Base-by-base conservation (phyloP, 2,797 vertebrate genomes). In the Microctenopoma lineatum region DNA sequence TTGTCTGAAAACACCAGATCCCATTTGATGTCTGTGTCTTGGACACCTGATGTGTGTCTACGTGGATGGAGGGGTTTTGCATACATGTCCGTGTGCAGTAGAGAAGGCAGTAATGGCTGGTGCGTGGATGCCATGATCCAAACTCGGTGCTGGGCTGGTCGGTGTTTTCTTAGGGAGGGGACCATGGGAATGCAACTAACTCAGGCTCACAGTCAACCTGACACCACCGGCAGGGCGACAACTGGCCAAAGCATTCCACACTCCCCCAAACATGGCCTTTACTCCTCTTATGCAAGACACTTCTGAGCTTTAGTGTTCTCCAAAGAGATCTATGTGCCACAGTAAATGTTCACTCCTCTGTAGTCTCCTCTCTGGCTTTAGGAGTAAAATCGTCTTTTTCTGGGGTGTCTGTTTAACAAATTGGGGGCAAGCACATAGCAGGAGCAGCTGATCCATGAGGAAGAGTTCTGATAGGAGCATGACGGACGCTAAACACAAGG, bases 401-500 rank as follows among this genome's bases (percentile, higher is more conserved):
- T 29, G 21, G 39, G 45, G 73, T 84, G 83, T 85, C 86, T 13
- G 12, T 76, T 85, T 59, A 74, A 89, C 76, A 86, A 71, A 86
- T 79, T 67, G 65, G 78, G 62, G 68, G 48, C 29, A 25, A 63
- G 66, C 56, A 79, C 73, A 83, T 67, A 57, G 66, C 18, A 50
- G 52, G 73, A 63, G 76, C 55, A 62, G 64, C 25, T 71, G 8
- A 87, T 90, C 48, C 64, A 90, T 87, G 85, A 89, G 84, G 68
- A 75, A 82, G 75, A 39, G 75, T 16, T 73, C 70, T 72, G 90
- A 92, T 91, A 88, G 92, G 86, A 85, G 78, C 72, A 57, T 90
- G 86, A 91, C 70, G 55, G 85, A 91, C 90, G 78, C 74, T 84
- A 84, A 91, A 89, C 89, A 92, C 85, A 83, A 84, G 85, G 80